Evolutionary conservation across 2,797 vertebrate species (phyloP), one percentile per base, ranked within the genome.

Genomic region (Brotula barbata): DNA sequence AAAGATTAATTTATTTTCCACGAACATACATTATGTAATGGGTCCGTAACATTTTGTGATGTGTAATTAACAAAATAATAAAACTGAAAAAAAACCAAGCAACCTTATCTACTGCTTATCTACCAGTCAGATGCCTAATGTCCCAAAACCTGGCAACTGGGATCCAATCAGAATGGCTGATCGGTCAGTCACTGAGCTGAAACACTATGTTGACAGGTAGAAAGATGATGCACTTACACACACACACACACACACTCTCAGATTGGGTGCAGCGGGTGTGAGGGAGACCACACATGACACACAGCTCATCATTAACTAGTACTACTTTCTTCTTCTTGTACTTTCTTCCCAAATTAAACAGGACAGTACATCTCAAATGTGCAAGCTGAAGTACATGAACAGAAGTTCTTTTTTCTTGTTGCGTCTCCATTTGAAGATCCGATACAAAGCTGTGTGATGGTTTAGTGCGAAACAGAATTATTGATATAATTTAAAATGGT

Each of bases 181-280:
- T 89, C 83, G 75, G 65, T 89, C 86, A 87, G 73, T 65, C 73
- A 67, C 65, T 77, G 81, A 83, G 73, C 78, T 83, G 80, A 65
- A 69, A 73, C 79, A 49, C 57, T 50, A 20, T 44, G 56, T 49
- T 84, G 88, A 84, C 85, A 84, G 71, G 82, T 64, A 51, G 68
- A 47, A 73, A 80, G 67, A 54, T 59, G 70, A 79, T 68, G 54
- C 49, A 37, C 44, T 11, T 47, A 44, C 56, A 21, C 33, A 53
- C 20, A 60, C 53, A 57, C 54, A 12, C 41, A 14, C 41, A 33
- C 41, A 21, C 41, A 46, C 51, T 56, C 60, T 43, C 54, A 55
- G 47, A 75, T 19, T 19, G 58, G 47, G 59, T 60, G 50, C 58
- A 37, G 48, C 11, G 25, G 15, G 19, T 22, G 5, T 45, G 33